These are phyloP conservation scores for Oopsacas minuta DNA, from an alignment of 37 sponge, comb jelly and placozoan species.

Conservation along the genomic window DNA sequence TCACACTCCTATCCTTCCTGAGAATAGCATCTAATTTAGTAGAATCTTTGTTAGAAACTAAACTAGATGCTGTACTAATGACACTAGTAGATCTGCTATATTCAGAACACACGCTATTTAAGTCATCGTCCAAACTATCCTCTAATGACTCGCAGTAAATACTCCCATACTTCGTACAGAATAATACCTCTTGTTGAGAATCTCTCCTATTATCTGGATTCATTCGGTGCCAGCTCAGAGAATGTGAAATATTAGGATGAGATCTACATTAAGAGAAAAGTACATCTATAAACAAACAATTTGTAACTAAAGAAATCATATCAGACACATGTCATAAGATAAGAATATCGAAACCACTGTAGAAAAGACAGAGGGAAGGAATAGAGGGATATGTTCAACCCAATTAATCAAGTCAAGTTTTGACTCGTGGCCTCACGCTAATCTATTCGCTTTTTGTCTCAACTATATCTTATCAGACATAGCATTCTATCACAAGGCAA, in stretches of 20 bases:
- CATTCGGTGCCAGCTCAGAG: neutral
- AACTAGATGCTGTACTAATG: neutral
- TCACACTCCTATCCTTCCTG: constrained; percentile 7
- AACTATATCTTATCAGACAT: too few relatives aligned
- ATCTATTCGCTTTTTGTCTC: too few relatives aligned
- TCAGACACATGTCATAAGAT: too few relatives aligned
- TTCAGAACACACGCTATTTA: neutral
- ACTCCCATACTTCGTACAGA: neutral
- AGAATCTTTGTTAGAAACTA: neutral
- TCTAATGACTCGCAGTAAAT: neutral
- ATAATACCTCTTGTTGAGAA: neutral
- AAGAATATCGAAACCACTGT: too few relatives aligned
- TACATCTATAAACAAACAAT: too few relatives aligned
- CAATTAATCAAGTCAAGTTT: too few relatives aligned
- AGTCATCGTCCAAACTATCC: neutral
- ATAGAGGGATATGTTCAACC: too few relatives aligned
- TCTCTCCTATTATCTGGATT: neutral
- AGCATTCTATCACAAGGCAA: too few relatives aligned
- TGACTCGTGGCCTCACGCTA: too few relatives aligned
- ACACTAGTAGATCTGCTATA: constrained; percentile 1
- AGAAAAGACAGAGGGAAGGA: too few relatives aligned
- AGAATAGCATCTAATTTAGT: neutral
- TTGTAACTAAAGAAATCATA: too few relatives aligned
- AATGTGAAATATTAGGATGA: neutral
- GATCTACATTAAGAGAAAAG: too few relatives aligned